Evolutionary conservation across 1,140 invertebrate species (phyloP), one percentile per base, ranked within the genome.

Genomic region (Chionoecetes opilio): DNA sequence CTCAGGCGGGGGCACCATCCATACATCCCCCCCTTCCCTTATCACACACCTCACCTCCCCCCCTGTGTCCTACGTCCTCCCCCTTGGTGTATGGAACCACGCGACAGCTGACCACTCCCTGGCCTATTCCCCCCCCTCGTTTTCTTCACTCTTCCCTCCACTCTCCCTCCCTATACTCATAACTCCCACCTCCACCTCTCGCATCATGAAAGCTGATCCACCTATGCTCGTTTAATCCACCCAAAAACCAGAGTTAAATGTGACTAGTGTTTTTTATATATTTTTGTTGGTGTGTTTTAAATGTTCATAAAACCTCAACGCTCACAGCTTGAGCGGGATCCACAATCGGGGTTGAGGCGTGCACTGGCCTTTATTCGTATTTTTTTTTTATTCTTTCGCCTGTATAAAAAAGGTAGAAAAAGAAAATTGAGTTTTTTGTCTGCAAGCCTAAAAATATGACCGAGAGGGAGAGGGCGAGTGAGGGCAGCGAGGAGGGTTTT

Each of bases 391-490:
- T 21, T 82, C n/a, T 32, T 84, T 17, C 53, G 31, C 32, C 26
- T 32, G 26, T 82, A 75, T 38, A 84, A 89, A 89, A 90, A 41
- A 90, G 32, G 82, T 21, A 82, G 38, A 29, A 82, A 53, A 87
- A 92, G 82, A 82, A 91, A 91, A 91, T 91, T 91, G 84, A 41
- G 82, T 90, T 95, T 95, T 75, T 95, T 95, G 94, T 91, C 82
- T 95, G 89, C 90, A 88, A 95, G 94, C 90, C 94, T 92, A 92
- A 92, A 92, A 94, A 91, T 91, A 91, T 91, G 82, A 31, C 93
- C 38, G 41, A 37, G 29, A 41, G 75, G 82, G 46, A 53, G 46
- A 38, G 92, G 46, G 87, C 17, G 63, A 88, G 75, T 37, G 88
- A 35, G 88, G 90, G 87, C 26, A 46, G 37, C 31, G 37, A 86